Conservation (phyloP, 92 coral and sea anemone genomes). For the Montipora capitata region DNA sequence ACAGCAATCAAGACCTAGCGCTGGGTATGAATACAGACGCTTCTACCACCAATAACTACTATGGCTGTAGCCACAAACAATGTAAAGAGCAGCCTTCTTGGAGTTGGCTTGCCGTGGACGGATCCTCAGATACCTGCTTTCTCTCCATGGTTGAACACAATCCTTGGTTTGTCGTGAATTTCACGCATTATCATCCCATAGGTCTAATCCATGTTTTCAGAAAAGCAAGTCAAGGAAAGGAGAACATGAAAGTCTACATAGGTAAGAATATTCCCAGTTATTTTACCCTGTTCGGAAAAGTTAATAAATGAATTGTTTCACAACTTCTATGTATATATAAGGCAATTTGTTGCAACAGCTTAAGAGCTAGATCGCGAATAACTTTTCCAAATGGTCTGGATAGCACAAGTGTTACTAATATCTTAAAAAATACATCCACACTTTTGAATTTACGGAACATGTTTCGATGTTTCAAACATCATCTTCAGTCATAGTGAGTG, state of each 20-base stretch:
- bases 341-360: no score
- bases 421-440: no score
- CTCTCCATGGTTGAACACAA: constrained; percentile 16
- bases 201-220: neutral
- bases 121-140: neutral
- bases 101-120: constrained; percentile 17
- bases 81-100: neutral
- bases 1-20: constrained; percentile 34
- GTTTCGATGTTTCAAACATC: no score
- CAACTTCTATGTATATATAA: no score
- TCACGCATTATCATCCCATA: neutral
- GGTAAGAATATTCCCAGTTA: neutral
- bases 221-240: neutral
- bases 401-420: no score
- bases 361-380: no score
- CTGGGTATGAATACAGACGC: neutral
- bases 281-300: no score
- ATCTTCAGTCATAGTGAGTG: no score
- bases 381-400: no score
- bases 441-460: no score
- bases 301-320: no score
- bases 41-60: constrained; percentile 28
- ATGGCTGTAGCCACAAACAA: neutral
- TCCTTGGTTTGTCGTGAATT: constrained; percentile 24
- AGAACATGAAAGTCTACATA: neutral